Evolutionary conservation across 2,797 vertebrate genomes (phyloP).

Genomic region (Tangara arthus): DNA sequence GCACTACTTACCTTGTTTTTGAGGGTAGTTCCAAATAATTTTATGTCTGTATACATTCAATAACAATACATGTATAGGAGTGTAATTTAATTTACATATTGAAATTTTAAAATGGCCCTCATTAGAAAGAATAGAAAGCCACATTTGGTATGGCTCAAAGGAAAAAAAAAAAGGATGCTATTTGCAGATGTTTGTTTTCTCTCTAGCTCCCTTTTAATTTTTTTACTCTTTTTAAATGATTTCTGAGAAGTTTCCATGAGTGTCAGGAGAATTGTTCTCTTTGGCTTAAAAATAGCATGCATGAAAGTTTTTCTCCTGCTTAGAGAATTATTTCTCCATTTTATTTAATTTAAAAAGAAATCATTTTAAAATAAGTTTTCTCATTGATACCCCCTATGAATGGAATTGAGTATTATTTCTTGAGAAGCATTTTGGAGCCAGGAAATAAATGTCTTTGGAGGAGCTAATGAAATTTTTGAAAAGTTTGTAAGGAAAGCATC

Average conservation of each 20-base stretch:
- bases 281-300: neutral
- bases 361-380: neutral
- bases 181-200: neutral
- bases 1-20: neutral
- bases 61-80: neutral
- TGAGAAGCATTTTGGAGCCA: neutral
- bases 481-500: neutral
- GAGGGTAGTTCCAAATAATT: neutral
- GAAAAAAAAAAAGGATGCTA: neutral
- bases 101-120: neutral
- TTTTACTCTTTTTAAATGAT: neutral
- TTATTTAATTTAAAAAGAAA: neutral
- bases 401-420: neutral
- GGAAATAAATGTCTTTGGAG: neutral
- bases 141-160: neutral
- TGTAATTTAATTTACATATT: neutral
- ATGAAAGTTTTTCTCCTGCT: neutral
- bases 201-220: neutral
- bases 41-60: neutral
- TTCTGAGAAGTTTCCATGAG: neutral
- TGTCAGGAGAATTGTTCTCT: neutral
- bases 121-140: neutral
- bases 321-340: neutral
- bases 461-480: neutral
- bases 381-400: neutral